Percentiles rank a stretch among this genome's conserved stretches.
Conservation (phyloP, 2,888 invertebrate genomes). For the Philonicus albiceps region DNA sequence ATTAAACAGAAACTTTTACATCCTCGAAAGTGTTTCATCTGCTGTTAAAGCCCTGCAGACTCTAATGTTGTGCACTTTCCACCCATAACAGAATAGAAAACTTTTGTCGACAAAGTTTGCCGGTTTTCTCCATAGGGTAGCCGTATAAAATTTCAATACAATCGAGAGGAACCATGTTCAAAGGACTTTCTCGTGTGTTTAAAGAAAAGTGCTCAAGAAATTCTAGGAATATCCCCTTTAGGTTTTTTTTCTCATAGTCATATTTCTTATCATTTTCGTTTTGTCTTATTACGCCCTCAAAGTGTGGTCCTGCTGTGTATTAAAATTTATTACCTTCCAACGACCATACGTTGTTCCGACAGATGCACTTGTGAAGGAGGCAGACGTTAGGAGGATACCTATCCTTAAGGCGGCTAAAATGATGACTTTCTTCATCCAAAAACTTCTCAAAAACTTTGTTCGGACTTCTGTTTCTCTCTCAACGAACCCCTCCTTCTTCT, state of each 20-base stretch:
- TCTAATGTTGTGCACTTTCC: neutral
- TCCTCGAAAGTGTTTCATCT: neutral
- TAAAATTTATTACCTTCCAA: slow-evolving; percentile 16
- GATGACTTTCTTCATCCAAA: neutral
- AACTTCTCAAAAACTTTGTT: neutral
- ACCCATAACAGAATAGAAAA: neutral
- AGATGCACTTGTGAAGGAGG: slow-evolving; percentile 9
- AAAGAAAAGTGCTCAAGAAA: slow-evolving; percentile 1
- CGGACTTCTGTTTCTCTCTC: neutral
- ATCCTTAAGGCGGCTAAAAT: neutral
- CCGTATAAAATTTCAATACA: slow-evolving; percentile 18
- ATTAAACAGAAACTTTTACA: slow-evolving; percentile 29
- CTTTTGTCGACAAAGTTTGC: neutral
- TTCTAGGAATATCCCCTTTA: neutral
- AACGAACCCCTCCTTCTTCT: no score
- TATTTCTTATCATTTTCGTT: neutral
- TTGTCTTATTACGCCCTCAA: neutral
- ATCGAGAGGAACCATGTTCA: neutral
- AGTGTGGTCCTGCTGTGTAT: slow-evolving; percentile 17
- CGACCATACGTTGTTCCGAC: slow-evolving; percentile 2
- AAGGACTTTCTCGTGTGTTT: neutral
- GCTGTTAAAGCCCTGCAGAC: neutral
- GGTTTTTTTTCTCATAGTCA: neutral
- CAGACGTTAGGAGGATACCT: neutral
- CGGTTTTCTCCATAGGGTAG: neutral